phyloP scores from a whole-genome alignment of 2,797 vertebrate genomes.

The Pantherophis alleghaniensis region DNA sequence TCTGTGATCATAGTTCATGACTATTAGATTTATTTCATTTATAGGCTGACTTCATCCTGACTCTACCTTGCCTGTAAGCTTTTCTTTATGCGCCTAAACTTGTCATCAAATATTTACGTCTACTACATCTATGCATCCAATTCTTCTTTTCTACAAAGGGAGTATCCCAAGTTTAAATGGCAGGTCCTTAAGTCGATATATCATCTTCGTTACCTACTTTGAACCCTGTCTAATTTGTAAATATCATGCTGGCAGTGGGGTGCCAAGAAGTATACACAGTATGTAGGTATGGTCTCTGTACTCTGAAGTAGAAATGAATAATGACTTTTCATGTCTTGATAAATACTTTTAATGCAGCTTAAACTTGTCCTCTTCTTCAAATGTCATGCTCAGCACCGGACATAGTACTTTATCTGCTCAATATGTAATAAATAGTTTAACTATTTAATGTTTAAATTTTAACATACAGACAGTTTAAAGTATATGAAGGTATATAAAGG shows the following conservation, averaged over 20 bases:
- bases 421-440: not conserved
- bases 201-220: not conserved
- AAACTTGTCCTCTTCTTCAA: not conserved
- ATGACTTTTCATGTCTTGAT: not conserved
- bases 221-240: not conserved
- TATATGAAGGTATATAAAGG: not conserved
- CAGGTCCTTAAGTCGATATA: not conserved
- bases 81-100: not conserved
- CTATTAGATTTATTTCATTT: not conserved
- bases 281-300: not conserved
- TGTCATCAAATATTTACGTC: not conserved
- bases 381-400: not conserved
- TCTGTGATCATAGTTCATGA: not conserved
- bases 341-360: not conserved
- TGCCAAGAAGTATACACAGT: not conserved
- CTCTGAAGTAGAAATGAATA: not conserved
- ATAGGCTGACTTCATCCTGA: not conserved
- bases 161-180: not conserved
- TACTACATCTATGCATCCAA: not conserved
- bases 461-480: not conserved
- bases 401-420: not conserved
- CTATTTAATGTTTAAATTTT: not conserved
- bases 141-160: not conserved
- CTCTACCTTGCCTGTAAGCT: not conserved
- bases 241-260: not conserved